phyloP scores from a whole-genome alignment of 2,888 invertebrate genomes.

The Drosophila paucipuncta region DNA sequence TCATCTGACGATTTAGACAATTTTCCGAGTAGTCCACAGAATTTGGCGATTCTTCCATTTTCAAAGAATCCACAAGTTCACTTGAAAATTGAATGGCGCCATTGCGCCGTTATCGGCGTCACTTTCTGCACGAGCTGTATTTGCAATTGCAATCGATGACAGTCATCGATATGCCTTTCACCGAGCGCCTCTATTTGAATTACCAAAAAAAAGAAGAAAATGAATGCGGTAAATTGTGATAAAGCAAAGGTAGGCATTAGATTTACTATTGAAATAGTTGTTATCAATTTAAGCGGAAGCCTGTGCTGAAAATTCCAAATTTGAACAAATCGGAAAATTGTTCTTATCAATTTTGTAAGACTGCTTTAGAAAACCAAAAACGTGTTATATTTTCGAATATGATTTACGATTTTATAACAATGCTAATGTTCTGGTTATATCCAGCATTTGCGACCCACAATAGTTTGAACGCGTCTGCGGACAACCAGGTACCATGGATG shows the following conservation, averaged over 20 bases:
- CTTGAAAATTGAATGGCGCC: not conserved
- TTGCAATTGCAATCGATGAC: not conserved
- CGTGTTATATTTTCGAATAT: constrained; percentile 14
- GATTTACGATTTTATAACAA: constrained; percentile 34
- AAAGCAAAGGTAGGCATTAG: not conserved
- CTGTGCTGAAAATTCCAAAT: not conserved
- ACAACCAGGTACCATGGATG: constrained; percentile 91
- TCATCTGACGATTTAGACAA: not conserved
- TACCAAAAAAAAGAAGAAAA: not conserved
- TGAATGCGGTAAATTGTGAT: not conserved
- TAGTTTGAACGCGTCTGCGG: constrained; percentile 96
- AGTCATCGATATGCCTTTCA: not conserved
- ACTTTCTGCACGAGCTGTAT: not conserved
- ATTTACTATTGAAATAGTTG: not conserved
- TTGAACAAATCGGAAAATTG: not conserved
- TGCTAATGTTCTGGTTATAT: constrained; percentile 96
- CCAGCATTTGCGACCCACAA: constrained; percentile 93
- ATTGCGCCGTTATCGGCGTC: not conserved
- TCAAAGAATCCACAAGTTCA: not conserved
- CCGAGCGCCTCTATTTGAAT: not conserved
- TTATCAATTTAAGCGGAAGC: not conserved
- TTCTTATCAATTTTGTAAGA: not conserved
- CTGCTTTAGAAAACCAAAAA: not conserved
- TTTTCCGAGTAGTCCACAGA: not conserved
- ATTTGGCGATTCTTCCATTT: constrained; percentile 16